These are phyloP conservation scores for Stercorarius parasiticus DNA, from an alignment of 2,113 vertebrate genomes.

Conservation along the genomic window DNA sequence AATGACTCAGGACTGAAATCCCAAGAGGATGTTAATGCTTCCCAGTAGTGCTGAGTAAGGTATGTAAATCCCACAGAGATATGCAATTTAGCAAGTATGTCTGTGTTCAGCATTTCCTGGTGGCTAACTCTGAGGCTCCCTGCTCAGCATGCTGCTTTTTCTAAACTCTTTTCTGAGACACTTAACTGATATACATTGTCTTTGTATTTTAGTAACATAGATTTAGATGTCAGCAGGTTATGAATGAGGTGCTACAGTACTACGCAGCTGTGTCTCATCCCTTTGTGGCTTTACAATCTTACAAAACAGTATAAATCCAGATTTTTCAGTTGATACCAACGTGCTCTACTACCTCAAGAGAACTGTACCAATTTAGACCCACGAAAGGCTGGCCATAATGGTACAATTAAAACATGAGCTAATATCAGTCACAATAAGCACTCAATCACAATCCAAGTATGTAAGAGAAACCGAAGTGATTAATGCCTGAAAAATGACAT, in stretches of 20 bases:
- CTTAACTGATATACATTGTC: neutral
- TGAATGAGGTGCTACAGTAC: neutral
- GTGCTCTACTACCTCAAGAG: neutral
- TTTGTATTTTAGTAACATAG: neutral
- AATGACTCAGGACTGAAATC: neutral
- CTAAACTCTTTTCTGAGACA: neutral
- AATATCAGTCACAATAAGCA: neutral
- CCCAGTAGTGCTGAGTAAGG: conserved; percentile 10
- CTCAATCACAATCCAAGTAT: neutral
- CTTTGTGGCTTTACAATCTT: neutral
- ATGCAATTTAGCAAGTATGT: neutral
- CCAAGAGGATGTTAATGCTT: neutral
- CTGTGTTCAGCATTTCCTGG: conserved; percentile 12
- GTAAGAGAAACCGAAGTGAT: neutral
- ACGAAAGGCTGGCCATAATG: neutral
- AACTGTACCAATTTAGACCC: neutral
- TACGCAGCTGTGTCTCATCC: neutral
- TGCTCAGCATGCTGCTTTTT: neutral
- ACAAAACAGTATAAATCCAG: neutral
- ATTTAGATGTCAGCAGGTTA: neutral
- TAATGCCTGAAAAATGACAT: neutral
- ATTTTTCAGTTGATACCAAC: neutral
- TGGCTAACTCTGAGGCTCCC: neutral
- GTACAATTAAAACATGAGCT: neutral
- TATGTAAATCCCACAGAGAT: neutral